Evolutionary conservation across 2,888 invertebrate genomes (phyloP), one percentile per base, ranked within the genome.

Genomic region (Bombyx huttoni): DNA sequence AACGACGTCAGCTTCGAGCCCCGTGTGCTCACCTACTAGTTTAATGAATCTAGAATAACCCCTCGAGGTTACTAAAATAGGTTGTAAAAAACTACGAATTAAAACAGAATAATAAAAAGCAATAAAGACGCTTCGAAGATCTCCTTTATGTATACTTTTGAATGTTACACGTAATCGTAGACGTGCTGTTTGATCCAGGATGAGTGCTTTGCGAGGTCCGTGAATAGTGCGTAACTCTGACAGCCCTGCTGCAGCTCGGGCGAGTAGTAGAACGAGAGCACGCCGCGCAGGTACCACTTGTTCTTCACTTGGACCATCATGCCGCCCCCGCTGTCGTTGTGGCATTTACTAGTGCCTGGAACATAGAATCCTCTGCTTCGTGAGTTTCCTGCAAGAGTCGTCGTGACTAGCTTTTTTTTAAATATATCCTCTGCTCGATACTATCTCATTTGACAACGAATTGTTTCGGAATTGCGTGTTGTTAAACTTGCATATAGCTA

Each of bases 201-300:
- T 54, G 89, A 64, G 75, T 90, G 86, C 65, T 91, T 89, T 8
- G 91, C 91, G n/a, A 90, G 71, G 58, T 91, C 92, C 0, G 91
- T 91, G 61, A 92, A 91, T 7, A 91, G 89, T 13, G 90, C 89
- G 67, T 90, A 91, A 60, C 91, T 40, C 8, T 12, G 40, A 40
- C 40, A 40, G 40, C 2, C 40, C 2, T 8, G 8, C 40, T 40
- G 40, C 40, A 40, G 40, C 40, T 40, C 40, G 40, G 40, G 40
- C 40, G 40, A 40, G 40, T 40, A 40, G 40, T 40, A 40, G 40
- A 10, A 40, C 40, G 91, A 91, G 0, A 91, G 91, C 12, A 91
- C 64, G 0, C 91, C 91, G 7, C 89, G 70, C 1, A 89, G 72
- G 65, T 79, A 80, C 88, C 88, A 89, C 1, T 13, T 55, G 46